Evolutionary conservation across 2,888 invertebrate genomes (phyloP).

Genomic region (Diplolepis rosae): DNA sequence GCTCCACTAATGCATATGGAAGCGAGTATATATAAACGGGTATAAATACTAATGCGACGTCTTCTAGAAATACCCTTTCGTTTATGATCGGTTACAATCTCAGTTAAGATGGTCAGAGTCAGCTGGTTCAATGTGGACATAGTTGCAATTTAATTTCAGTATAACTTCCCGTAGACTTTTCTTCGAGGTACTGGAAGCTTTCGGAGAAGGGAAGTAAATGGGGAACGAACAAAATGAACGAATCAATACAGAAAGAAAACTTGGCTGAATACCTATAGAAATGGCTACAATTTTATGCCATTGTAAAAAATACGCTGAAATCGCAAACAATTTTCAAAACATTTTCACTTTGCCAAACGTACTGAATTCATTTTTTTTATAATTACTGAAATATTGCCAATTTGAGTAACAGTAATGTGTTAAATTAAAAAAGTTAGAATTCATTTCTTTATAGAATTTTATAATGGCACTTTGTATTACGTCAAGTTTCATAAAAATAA

Average conservation of each 20-base stretch:
- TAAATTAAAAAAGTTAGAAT: no score
- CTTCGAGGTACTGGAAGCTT: neutral
- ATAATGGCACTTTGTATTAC: no score
- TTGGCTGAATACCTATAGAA: neutral
- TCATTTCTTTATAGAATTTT: no score
- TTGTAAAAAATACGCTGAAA: no score
- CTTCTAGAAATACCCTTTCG: slow-evolving; percentile 21
- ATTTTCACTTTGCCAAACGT: no score
- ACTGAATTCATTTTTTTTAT: no score
- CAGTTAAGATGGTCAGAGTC: slow-evolving; percentile 10
- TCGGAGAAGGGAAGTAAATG: neutral
- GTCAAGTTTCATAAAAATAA: no score
- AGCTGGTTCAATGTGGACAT: slow-evolving; percentile 22
- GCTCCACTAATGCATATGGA: slow-evolving; percentile 14
- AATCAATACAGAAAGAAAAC: neutral
- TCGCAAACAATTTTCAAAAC: no score
- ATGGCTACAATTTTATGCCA: neutral
- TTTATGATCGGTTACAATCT: slow-evolving; percentile 28
- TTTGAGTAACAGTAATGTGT: no score
- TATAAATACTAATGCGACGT: slow-evolving; percentile 18
- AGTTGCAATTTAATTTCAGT: slow-evolving; percentile 18
- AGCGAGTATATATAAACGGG: neutral
- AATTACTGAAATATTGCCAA: no score
- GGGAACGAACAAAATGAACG: neutral
- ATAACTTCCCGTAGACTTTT: neutral